These are phyloP conservation scores for Drosophila stalkeri DNA, from an alignment of 2,888 invertebrate species.

Conservation along the genomic window DNA sequence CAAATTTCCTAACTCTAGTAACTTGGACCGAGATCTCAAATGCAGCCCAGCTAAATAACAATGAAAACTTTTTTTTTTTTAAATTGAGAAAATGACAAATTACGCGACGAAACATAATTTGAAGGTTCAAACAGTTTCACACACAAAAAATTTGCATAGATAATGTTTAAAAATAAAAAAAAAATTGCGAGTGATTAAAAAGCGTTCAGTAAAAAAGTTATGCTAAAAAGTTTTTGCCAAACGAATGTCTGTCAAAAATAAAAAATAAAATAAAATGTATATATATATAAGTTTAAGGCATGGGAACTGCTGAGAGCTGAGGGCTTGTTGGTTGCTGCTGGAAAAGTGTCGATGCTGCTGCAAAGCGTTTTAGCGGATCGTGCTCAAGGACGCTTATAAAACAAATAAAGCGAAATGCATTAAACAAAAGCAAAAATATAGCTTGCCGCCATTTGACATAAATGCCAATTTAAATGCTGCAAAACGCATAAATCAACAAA, in stretches of 20 bases:
- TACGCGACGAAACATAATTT: neutral
- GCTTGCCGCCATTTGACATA: constrained; percentile 77
- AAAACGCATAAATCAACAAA: constrained; percentile 80
- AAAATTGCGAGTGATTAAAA: constrained; percentile 24
- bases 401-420: constrained; percentile 81
- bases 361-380: constrained; percentile 45
- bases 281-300: constrained; percentile 45
- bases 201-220: constrained; percentile 7
- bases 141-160: constrained; percentile 5
- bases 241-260: constrained; percentile 22
- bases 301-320: constrained; percentile 60
- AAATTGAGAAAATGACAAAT: constrained; percentile 9
- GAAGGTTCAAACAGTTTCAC: constrained; percentile 14
- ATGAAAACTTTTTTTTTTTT: constrained; percentile 2
- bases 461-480: constrained; percentile 83
- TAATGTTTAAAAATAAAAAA: neutral
- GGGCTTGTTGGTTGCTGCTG: constrained; percentile 61
- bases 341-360: constrained; percentile 76
- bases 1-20: neutral
- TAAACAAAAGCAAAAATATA: constrained; percentile 69
- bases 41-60: neutral
- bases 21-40: constrained; percentile 1
- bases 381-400: constrained; percentile 76
- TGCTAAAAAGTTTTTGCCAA: too few relatives aligned
- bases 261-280: constrained; percentile 36